Evolutionary conservation across 2,797 vertebrate species (phyloP), one percentile per base, ranked within the genome.

Genomic region (Notolepis coatsorum): DNA sequence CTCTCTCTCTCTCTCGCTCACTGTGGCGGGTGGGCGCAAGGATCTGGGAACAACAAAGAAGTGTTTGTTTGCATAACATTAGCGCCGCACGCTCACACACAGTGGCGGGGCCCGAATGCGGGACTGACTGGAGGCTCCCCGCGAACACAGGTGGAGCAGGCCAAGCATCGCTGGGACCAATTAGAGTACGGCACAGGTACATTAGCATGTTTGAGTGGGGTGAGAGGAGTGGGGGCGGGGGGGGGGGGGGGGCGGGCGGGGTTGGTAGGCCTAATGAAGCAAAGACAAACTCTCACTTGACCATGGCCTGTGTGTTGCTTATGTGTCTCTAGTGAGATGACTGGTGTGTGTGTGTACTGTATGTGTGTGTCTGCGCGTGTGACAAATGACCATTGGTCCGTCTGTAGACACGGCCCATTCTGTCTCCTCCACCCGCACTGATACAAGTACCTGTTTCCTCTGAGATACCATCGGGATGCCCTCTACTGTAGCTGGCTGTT

Each of bases 121-220:
- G 88, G 86, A 81, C 84, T 75, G 79, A 86, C 86, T 85, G 71
- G 78, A 88, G 88, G 84, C 85, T 75, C 81, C 87, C 88, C 72
- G 54, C 79, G 77, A 91, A 87, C 81, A 86, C 89, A 91, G 90
- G 91, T 91, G 84, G 88, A 84, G 90, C 88, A 80, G 84, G 83
- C 74, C 61, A 62, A 79, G 87, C 83, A 90, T 90, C 91, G 81
- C 86, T 92, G 90, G 92, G 92, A 92, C 92, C 91, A 92, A 92
- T 92, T 92, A 92, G 81, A 90, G 87, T 70, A 76, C 64, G 86
- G 85, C 73, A 71, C 89, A 90, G 91, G 91, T 88, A 87, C 69
- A 88, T 91, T 90, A 87, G 81, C 89, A 91, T 91, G 86, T 91
- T 88, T 88, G 87, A 90, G 87, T 89, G 88, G 83, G 80, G 79